phyloP scores from a whole-genome alignment of 2,113 vertebrate species.

The Spea multiplicata region DNA sequence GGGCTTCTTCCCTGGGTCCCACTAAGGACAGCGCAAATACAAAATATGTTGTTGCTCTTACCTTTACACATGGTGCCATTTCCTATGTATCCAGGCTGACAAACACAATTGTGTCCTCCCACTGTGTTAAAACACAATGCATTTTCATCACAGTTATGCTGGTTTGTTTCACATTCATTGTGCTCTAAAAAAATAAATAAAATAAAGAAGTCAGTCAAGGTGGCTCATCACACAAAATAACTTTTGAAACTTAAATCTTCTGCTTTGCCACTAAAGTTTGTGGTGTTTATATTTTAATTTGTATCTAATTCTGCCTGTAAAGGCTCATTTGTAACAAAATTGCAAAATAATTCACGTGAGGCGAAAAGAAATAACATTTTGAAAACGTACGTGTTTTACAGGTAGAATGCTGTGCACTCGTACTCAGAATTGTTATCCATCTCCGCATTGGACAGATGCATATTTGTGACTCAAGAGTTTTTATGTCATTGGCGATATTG shows the following conservation, averaged over 20 bases:
- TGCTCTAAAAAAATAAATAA: slow-evolving; percentile 75
- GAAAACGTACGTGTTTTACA: too few relatives aligned
- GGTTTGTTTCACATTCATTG: slow-evolving; percentile 88
- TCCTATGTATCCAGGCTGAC: slow-evolving; percentile 90
- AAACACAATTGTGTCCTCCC: slow-evolving; percentile 93
- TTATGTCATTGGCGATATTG: slow-evolving; percentile 48
- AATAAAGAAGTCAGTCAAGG: not conserved
- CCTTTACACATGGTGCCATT: slow-evolving; percentile 94
- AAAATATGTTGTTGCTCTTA: slow-evolving; percentile 53
- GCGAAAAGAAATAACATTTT: too few relatives aligned
- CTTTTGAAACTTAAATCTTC: too few relatives aligned
- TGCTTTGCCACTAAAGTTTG: too few relatives aligned
- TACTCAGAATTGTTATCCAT: not conserved
- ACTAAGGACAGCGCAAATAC: too few relatives aligned
- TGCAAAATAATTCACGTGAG: too few relatives aligned
- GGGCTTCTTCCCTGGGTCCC: too few relatives aligned
- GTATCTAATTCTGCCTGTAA: too few relatives aligned
- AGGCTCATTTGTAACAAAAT: too few relatives aligned
- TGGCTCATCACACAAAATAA: too few relatives aligned
- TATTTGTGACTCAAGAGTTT: slow-evolving; percentile 41
- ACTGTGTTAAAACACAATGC: slow-evolving; percentile 96
- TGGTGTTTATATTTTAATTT: too few relatives aligned
- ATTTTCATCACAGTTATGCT: slow-evolving; percentile 92
- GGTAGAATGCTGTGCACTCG: not conserved
- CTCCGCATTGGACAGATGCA: slow-evolving; percentile 13